Conservation (phyloP, 1,140 invertebrate genomes). For the Drosophila persimilis region DNA sequence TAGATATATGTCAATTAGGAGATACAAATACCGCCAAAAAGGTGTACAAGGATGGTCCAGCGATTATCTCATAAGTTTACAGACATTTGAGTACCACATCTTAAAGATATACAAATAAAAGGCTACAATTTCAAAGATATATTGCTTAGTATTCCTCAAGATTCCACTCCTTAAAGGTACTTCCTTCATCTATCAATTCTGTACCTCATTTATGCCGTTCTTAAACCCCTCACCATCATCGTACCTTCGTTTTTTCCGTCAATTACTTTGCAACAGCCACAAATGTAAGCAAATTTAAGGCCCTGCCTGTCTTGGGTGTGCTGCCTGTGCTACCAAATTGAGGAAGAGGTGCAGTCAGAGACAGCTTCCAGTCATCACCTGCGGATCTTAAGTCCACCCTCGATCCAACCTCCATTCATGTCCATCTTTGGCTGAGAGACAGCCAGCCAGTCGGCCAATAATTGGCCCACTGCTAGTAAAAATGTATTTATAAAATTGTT, state of each 20-base stretch:
- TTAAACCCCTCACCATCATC: not conserved
- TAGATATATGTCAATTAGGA: too few species aligned
- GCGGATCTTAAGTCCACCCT: slow-evolving; percentile 12
- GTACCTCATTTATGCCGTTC: not conserved
- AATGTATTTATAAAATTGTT: slow-evolving; percentile 39
- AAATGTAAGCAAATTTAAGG: slow-evolving; percentile 35
- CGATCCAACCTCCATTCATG: slow-evolving; percentile 32
- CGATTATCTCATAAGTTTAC: too few species aligned
- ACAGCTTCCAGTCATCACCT: slow-evolving; percentile 40
- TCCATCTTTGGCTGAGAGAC: slow-evolving; percentile 57
- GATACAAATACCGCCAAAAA: too few species aligned
- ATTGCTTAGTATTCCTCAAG: too few species aligned
- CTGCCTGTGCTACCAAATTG: slow-evolving; percentile 50
- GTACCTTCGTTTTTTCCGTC: slow-evolving; percentile 12
- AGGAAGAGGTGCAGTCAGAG: slow-evolving; percentile 65
- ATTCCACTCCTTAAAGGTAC: too few species aligned
- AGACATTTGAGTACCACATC: too few species aligned
- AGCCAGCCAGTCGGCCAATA: slow-evolving; percentile 26
- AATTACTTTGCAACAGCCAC: slow-evolving; percentile 56
- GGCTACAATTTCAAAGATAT: too few species aligned
- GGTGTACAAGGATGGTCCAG: too few species aligned
- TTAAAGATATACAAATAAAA: too few species aligned
- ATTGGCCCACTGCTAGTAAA: slow-evolving; percentile 31
- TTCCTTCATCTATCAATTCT: too few species aligned
- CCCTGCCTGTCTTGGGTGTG: slow-evolving; percentile 45